Base-by-base conservation (phyloP, 2,113 vertebrate genomes). In the Nerophis lumbriciformis region DNA sequence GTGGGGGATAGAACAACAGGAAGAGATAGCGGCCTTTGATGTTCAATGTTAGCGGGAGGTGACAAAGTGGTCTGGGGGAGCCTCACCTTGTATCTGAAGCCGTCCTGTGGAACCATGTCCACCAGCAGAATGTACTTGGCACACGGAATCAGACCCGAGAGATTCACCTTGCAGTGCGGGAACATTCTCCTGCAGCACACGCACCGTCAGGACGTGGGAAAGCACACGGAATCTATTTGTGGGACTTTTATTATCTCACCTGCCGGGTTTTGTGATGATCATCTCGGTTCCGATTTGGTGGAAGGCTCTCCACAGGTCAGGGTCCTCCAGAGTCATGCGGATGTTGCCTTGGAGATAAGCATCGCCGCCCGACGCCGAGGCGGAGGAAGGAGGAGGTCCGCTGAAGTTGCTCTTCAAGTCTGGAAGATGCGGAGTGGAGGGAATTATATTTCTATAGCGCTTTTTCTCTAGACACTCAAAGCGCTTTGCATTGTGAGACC, bases 261-360 rank as follows among this genome's bases (percentile, higher is more conserved):
- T 88, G 75, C 94, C 94, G 0, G 94, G 92, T 55, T 95, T 96
- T 44, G 94, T 96, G 87, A 96, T 96, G 75, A 96, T 94, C 94
- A 96, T 96, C 83, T 96, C 94, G 0, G 94, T 96, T 53, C 94
- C 94, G 7, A 92, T 90, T 72, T 90, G 90, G 65, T 92, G 88
- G 72, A 95, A 96, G 59, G 89, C 86, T 71, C 87, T 93, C 94
- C 94, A 96, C 48, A 96, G 92, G 9, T 88, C 86, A 35, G 86
- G 76, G 69, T 96, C 93, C 70, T 95, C 93, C 3, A 96, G 87
- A 16, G 88, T 89, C 83, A 91, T 69, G 56, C 87, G 85, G 16
- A 95, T 89, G 81, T 88, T 93, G 67, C 90, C 87, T 85, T 92
- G 92, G 0, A 90, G 82, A 62, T 90, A 92, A 14, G 87, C 61